Evolutionary conservation across 2,113 vertebrate genomes (phyloP).

Genomic region (Podiceps cristatus): DNA sequence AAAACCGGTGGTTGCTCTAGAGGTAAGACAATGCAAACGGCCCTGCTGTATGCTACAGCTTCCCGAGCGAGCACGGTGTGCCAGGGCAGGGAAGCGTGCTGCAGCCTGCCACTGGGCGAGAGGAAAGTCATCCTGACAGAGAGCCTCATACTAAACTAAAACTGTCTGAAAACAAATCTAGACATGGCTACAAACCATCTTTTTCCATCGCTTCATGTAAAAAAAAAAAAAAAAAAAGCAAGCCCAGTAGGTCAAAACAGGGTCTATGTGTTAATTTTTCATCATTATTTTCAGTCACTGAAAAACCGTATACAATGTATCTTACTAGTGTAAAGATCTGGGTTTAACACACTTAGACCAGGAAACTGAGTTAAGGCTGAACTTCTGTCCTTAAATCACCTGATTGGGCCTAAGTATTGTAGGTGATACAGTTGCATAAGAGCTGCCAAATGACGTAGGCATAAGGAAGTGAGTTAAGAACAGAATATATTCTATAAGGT

Average conservation of each 20-base stretch:
- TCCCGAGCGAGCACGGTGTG: not conserved
- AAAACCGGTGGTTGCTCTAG: not conserved
- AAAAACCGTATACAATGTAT: not conserved
- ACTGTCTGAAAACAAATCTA: not conserved
- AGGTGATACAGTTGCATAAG: not conserved
- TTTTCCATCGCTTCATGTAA: accelerated
- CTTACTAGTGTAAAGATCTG: slow-evolving; percentile 39
- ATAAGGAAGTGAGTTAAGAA: slow-evolving; percentile 48
- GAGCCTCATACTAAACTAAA: not conserved
- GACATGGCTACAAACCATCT: not conserved
- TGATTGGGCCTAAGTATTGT: not conserved
- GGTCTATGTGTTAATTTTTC: not conserved
- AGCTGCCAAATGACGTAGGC: not conserved
- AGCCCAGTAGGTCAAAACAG: not conserved
- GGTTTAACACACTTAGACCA: slow-evolving; percentile 10
- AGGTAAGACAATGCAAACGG: not conserved
- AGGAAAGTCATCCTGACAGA: not conserved
- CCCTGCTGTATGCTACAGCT: not conserved
- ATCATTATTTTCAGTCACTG: not conserved
- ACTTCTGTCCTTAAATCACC: slow-evolving; percentile 42
- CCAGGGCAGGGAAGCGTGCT: not conserved
- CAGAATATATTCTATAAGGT: not conserved
- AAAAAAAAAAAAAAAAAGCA: not conserved
- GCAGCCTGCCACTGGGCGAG: not conserved
- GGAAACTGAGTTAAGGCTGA: slow-evolving; percentile 31